Evolutionary conservation across 2,888 invertebrate species (phyloP), one percentile per base, ranked within the genome.

Genomic region (Sisyra nigra): DNA sequence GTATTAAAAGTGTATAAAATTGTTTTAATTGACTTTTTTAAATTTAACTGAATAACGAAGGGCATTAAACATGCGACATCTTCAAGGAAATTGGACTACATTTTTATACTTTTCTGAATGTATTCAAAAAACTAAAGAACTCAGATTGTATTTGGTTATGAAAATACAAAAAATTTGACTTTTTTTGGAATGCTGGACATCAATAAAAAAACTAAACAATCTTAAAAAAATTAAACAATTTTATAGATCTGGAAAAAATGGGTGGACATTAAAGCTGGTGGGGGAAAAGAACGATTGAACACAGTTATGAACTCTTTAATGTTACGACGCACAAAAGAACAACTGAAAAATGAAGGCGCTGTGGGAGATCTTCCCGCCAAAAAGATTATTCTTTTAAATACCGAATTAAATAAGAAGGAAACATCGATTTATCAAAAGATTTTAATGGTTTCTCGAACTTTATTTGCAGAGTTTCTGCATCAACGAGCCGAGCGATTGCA

Each of bases 211-310:
- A 10, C 10, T 30, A 9, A 9, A 30, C 31, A 30, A 10, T 10
- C 11, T 8, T 10, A 10, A 10, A 35, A 35, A 36, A 4, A 36
- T 3, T 15, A n/a, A n/a, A n/a, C n/a, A 10, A 7, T 42, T 11
- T 45, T 50, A 2, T 51, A 78, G 67, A 79, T 89, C 48, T 96
- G 92, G 92, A 92, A 89, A 59, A 76, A 80, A 46, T 93, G 91
- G 82, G 86, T 96, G 41, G 85, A 86, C 54, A 83, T 84, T 57
- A 88, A 85, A 57, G 76, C 73, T 49, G 65, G 74, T 30, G 80
- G 82, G 35, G 88, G 88, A 0, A 74, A 77, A 50, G 77, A 85
- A 53, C 70, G 94, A 2, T 66, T 96, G n/a, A 78, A 81, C 55
- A 80, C 85, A 0, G 68, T 96, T 1, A 80, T 91, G 63, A 86